A percentile compares a stretch with the other conserved stretches of the same genome.
phyloP scores from a whole-genome alignment of 1,140 invertebrate genomes.

The Telenomus remus region DNA sequence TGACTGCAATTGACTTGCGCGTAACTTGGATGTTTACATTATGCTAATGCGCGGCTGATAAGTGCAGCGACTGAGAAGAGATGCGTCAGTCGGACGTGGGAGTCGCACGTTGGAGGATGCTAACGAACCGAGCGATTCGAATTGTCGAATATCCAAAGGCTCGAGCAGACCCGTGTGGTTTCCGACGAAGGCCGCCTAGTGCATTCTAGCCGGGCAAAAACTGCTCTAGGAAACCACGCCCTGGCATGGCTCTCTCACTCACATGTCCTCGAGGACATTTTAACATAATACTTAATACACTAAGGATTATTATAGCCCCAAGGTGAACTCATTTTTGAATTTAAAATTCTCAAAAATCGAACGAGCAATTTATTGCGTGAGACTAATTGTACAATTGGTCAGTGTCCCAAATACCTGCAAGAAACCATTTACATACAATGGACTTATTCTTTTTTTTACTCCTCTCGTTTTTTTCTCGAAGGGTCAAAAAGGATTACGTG shows the following conservation, averaged over 20 bases:
- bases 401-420: constrained; percentile 46
- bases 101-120: constrained; percentile 23
- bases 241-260: constrained; percentile 63
- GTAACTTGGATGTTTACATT: constrained; percentile 36
- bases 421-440: constrained; percentile 51
- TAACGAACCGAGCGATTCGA: neutral
- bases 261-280: constrained; percentile 70
- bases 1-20: constrained; percentile 18
- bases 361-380: constrained; percentile 51
- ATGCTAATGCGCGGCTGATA: constrained; percentile 18
- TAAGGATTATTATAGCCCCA: constrained; percentile 45
- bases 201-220: constrained; percentile 71
- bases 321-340: constrained; percentile 50
- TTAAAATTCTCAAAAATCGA: constrained; percentile 43
- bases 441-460: constrained; percentile 1
- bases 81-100: no score
- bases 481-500: constrained; percentile 25
- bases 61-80: neutral
- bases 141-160: constrained; percentile 57
- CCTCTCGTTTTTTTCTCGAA: constrained; percentile 12
- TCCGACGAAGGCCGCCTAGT: constrained; percentile 71
- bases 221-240: constrained; percentile 74
- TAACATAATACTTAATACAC: constrained; percentile 57
- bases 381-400: constrained; percentile 50
- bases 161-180: no score